Evolutionary conservation across 1,140 invertebrate genomes (phyloP), one percentile per base, ranked within the genome.

Genomic region (Sycobia sp.): DNA sequence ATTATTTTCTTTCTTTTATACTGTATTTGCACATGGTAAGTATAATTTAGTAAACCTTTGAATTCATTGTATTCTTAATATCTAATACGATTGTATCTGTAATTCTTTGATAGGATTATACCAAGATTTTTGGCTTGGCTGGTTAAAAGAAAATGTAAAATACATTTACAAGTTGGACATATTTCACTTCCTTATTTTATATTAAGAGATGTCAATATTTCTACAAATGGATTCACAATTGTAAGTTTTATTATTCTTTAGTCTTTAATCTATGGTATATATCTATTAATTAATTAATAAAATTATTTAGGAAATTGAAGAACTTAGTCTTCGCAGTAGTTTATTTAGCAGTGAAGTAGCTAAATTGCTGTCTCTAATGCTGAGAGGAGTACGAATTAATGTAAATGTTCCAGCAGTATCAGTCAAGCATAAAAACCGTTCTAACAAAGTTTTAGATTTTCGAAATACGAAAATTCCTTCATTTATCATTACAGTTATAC

Each of bases 321-420:
- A 93, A 77, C 87, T 95, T 56, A 90, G 91, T 70, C 85, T 96
- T 56, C 87, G 91, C 16, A 96, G 93, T 76, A 95, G 93, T 81
- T 90, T 95, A 74, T 87, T 96, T 56, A 96, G 93, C 75, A 93
- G 91, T 10, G 92, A 94, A 67, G 90, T 93, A 23, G 93, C 91
- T 20, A 97, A 96, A 81, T 80, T 95, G 9, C 75, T 97, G 18
- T 92, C 91, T 9, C 86, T 97, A 27, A 88, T 94, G 23, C 87
- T 95, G 67, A 86, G 87, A 54, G 91, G 94, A 76, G 89, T 95
- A 5, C 84, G 92, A 58, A 88, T 97, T 54, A 93, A 93, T 65
- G 92, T 93, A 75, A 88, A 92, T 83, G 86, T 91, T 64, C 71
- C 73, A 18, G 36, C 71, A 44, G 43, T 66, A 22, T 64, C 74